phyloP scores from a whole-genome alignment of 1,140 invertebrate species.

The Drosophila pachea region DNA sequence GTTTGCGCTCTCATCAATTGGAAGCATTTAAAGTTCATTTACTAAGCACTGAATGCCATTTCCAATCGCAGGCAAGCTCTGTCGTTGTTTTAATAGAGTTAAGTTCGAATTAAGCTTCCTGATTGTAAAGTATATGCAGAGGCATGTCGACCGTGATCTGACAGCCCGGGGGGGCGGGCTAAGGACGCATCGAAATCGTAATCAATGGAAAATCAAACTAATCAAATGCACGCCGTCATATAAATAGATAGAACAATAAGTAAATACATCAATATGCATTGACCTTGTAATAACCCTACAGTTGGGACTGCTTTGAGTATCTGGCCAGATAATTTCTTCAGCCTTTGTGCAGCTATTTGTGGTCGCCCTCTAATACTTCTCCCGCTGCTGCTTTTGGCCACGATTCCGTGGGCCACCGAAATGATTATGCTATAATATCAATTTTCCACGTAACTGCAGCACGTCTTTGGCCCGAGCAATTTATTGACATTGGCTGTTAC shows the following conservation, averaged over 20 bases:
- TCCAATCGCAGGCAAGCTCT: no score
- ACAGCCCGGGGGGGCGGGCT: not conserved
- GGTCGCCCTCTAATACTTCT: not conserved
- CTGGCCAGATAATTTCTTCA: no score
- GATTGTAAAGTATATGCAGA: no score
- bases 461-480: constrained; percentile 22
- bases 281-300: no score
- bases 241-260: not conserved
- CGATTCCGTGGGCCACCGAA: constrained; percentile 20
- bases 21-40: no score
- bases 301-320: no score
- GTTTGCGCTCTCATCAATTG: not conserved
- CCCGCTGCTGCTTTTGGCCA: not conserved
- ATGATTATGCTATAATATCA: constrained; percentile 38
- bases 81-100: no score
- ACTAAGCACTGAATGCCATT: no score
- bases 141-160: not conserved
- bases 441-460: constrained; percentile 26
- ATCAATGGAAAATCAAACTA: constrained; percentile 7
- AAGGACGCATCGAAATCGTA: not conserved
- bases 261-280: no score
- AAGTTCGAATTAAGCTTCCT: no score
- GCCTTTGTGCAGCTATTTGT: constrained; percentile 3
- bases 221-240: constrained; percentile 11
- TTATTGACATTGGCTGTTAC: constrained; percentile 32